phyloP scores from a whole-genome alignment of 2,113 vertebrate genomes.

The Vireo altiloquus region DNA sequence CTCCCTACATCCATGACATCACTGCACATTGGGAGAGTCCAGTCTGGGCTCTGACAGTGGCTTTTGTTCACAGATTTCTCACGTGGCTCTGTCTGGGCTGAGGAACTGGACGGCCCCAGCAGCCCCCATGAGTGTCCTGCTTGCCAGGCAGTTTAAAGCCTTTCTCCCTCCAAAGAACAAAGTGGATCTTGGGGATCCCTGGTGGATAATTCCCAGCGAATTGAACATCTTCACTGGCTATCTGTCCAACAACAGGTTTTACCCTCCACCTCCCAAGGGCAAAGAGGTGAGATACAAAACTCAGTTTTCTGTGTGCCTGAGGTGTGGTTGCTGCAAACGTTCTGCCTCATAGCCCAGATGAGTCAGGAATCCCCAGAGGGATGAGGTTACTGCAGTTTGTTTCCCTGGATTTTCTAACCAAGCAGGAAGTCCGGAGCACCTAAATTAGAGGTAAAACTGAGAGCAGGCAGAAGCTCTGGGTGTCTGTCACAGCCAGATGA shows the following conservation, averaged over 20 bases:
- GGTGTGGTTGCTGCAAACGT: background rate
- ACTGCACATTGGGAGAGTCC: background rate
- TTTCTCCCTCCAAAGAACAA: slow-evolving; percentile 89
- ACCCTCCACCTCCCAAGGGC: slow-evolving; percentile 87
- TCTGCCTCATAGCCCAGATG: background rate
- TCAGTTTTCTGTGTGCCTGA: rapidly evolving
- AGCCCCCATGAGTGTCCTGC: slow-evolving; percentile 70
- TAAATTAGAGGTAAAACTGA: background rate
- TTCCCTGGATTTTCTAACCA: background rate
- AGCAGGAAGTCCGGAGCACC: background rate
- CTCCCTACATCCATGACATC: background rate
- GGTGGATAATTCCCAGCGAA: slow-evolving; percentile 96
- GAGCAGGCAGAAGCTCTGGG: background rate
- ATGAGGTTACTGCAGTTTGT: background rate
- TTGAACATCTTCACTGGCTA: slow-evolving; percentile 95
- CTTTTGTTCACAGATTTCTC: slow-evolving; percentile 80
- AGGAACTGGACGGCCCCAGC: slow-evolving; percentile 86
- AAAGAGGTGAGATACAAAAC: slow-evolving; percentile 82
- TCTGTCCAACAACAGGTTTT: slow-evolving; percentile 93
- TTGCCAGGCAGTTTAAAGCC: slow-evolving; percentile 84
- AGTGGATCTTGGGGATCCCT: slow-evolving; percentile 81
- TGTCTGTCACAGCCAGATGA: background rate
- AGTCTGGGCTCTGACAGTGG: background rate
- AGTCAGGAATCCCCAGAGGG: background rate
- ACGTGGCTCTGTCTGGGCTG: slow-evolving; percentile 85